Base-by-base conservation (phyloP, 1,140 invertebrate genomes). In the Scaptomyza montana region DNA sequence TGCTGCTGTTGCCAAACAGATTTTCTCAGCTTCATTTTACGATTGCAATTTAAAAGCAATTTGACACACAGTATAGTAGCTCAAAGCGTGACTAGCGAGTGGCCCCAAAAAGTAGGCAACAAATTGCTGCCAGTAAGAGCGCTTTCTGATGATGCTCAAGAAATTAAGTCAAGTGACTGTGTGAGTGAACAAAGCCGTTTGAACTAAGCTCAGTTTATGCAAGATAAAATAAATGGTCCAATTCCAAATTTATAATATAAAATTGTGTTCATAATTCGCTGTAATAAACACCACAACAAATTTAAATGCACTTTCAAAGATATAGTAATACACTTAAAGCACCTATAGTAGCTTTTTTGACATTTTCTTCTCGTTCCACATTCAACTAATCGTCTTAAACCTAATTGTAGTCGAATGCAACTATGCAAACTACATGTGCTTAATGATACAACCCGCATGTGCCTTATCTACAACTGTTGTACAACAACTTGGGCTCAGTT, bases 41-140 rank as follows among this genome's bases (percentile, higher is more conserved):
- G 46, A 50, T 61, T 55, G 13, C 74, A 78, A 78, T 75, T 68
- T 68, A 67, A 68, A 61, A 65, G 76, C 73, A 73, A 82, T 81
- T 69, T 76, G 67, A 66, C 73, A 74, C 65, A 51, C 68, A 51
- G 39, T 30, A 30, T 30, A 1, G 12, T 12, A 41, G 12, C 39
- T 10, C 39, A 41, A 33, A 55, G 7, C 68, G 53, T 39, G 74
- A 65, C 78, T 72, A 72, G 78, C n/a, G 41, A 54, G 30, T 12
- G n/a, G 51, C 39, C 55, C 30, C 9, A 19, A 62, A 33, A 67
- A 68, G 78, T 73, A 81, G 66, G 82, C 82, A 78, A 68, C 78
- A 50, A 78, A 72, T 70, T 80, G 56, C 25, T 43, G 41, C 45
- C 53, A 12, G 30, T 10, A 6, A 3, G 39, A 49, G 9, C 16